Evolutionary conservation across 2,113 vertebrate species (phyloP).

Genomic region (Vulpes ferrilata): DNA sequence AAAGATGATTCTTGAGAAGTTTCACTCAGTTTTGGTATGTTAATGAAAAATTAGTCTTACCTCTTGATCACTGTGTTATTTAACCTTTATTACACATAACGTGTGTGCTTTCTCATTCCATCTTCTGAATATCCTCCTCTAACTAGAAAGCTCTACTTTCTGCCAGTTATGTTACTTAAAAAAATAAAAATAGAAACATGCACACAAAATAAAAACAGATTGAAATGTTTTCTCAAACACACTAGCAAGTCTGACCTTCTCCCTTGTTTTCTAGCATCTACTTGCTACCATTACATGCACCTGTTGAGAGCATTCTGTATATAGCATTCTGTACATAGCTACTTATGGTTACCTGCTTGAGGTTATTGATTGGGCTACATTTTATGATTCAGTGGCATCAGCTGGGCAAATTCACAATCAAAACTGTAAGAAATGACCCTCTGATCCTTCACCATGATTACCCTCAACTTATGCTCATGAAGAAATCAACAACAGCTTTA

Average conservation of each 20-base stretch:
- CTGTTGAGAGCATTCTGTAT: not conserved
- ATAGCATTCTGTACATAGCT: not conserved
- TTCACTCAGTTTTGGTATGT: constrained; percentile 30
- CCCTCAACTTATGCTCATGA: not conserved
- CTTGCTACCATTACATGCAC: not conserved
- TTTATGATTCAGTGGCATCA: constrained; percentile 12
- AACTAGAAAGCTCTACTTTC: constrained; percentile 38
- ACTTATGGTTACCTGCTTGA: not conserved
- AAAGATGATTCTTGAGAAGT: not conserved
- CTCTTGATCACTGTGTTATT: constrained; percentile 23
- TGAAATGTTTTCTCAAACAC: constrained; percentile 37
- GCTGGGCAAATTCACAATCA: constrained; percentile 39
- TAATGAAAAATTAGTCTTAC: constrained; percentile 48
- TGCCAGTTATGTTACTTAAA: constrained; percentile 49
- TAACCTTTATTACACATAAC: constrained; percentile 37
- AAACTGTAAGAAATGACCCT: not conserved
- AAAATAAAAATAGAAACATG: not conserved
- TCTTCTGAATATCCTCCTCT: constrained; percentile 1
- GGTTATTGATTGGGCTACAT: not conserved
- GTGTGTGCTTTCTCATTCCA: constrained; percentile 7
- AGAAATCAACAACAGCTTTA: constrained; percentile 26
- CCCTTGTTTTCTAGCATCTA: not conserved
- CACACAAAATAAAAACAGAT: not conserved
- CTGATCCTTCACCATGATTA: not conserved
- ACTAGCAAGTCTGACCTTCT: not conserved